phyloP scores from a whole-genome alignment of 2,797 vertebrate species.

The Epinephelus malabaricus region DNA sequence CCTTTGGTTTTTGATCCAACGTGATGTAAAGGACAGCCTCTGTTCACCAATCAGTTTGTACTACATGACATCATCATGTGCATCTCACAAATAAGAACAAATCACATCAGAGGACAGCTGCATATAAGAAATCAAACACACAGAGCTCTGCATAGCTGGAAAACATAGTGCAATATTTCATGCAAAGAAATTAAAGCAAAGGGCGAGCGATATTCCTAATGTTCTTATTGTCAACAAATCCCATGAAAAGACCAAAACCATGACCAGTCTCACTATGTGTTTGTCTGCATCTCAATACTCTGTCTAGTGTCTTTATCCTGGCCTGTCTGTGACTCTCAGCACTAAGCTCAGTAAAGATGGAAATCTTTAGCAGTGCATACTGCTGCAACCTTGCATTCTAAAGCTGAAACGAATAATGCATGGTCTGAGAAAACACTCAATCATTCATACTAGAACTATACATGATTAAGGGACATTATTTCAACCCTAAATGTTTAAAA shows the following conservation, averaged over 20 bases:
- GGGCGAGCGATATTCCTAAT: not conserved
- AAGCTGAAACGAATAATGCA: not conserved
- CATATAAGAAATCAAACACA: slow-evolving; percentile 1
- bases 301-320: not conserved
- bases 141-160: slow-evolving; percentile 3
- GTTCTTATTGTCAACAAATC: not conserved
- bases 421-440: not conserved
- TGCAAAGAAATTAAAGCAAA: not conserved
- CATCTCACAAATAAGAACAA: not conserved
- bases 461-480: not conserved
- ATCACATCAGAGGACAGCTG: not conserved
- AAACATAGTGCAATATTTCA: slow-evolving; percentile 11
- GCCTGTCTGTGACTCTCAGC: not conserved
- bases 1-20: slow-evolving; percentile 9
- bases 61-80: not conserved
- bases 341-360: not conserved
- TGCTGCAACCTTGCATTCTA: not conserved
- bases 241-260: not conserved
- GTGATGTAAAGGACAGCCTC: not conserved
- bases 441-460: not conserved
- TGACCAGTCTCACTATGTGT: not conserved
- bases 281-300: not conserved
- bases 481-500: too few species aligned
- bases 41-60: not conserved
- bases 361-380: too few species aligned